Evolutionary conservation across 2,797 vertebrate species (phyloP), one percentile per base, ranked within the genome.

Genomic region (Phataginus tetradactyla): DNA sequence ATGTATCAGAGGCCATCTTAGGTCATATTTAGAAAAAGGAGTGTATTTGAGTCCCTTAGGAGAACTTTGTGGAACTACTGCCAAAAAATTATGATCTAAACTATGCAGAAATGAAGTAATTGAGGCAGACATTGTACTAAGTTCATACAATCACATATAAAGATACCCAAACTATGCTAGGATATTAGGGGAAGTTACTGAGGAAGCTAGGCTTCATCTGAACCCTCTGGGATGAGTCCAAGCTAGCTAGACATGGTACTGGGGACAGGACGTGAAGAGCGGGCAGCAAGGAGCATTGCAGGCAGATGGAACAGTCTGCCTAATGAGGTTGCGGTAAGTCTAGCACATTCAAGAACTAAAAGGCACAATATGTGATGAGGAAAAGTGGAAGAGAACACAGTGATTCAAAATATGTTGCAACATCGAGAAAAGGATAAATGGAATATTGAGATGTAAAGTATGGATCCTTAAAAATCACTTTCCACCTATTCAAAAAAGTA

Each of bases 1-100:
- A 53, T 2, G 4, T 37, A 27, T n/a, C 23, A 66, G 32, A 74
- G 29, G 37, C 18, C 29, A n/a, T 20, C 5, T 37, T 23, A 51
- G n/a, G 57, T 29, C 37, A 1, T 32, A n/a, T 61, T 64, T 80
- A 78, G 42, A 84, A 79, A 39, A 61, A 63, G 4, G 18, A 4
- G n/a, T 63, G 1, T 64, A 18, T 55, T 37, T 57, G 21, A 42
- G 7, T 77, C 49, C 5, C 55, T 90, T 29, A 23, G 5, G 5
- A 80, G 14, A 85, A 63, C 5, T 88, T 88, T 74, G 27, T 75
- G 71, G 87, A 71, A 83, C 32, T 59, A 45, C 15, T 84, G 20
- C 49, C 27, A 83, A 34, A 93, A 88, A 88, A 63, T 32, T 89
- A 49, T 81, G 57, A 91, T 17, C 95, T 77, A 59, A 86, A 75